Evolutionary conservation across 2,888 invertebrate species (phyloP).

Genomic region (Miltochrista miniata): DNA sequence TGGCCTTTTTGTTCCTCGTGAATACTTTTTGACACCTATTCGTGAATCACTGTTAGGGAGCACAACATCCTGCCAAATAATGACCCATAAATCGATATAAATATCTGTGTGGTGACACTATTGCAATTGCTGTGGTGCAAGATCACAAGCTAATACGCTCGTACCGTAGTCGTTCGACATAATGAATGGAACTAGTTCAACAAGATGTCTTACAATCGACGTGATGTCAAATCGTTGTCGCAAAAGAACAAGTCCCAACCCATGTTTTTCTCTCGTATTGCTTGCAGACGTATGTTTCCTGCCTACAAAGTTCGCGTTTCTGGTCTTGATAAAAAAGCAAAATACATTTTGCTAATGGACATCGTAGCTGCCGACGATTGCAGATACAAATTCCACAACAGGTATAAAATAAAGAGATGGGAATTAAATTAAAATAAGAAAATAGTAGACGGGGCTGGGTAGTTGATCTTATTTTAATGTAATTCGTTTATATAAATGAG

Average conservation of each 20-base stretch:
- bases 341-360: conserved; percentile 98
- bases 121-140: conserved; percentile 63
- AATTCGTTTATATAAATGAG: conserved; percentile 69
- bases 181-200: conserved; percentile 73
- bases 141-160: conserved; percentile 76
- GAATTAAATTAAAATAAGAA: conserved; percentile 82
- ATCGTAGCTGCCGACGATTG: conserved; percentile 98
- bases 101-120: conserved; percentile 19
- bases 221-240: conserved; percentile 79
- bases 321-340: conserved; percentile 98
- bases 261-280: conserved; percentile 83
- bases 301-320: conserved; percentile 98
- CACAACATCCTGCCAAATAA: conserved; percentile 8
- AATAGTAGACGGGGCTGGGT: conserved; percentile 49
- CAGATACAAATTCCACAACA: conserved; percentile 97
- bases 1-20: conserved; percentile 56
- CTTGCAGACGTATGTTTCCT: conserved; percentile 98
- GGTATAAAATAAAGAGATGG: conserved; percentile 83
- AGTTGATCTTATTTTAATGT: conserved; percentile 78
- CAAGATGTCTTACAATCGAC: conserved; percentile 79
- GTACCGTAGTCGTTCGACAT: conserved; percentile 37
- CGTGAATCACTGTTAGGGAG: conserved; percentile 47
- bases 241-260: conserved; percentile 76
- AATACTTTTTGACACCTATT: conserved; percentile 68
- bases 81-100: conserved; percentile 11